A percentile compares a stretch with the other conserved stretches of the same genome.
These are phyloP conservation scores for Pteropus rufus DNA, from an alignment of 2,797 vertebrate genomes.

Conservation along the genomic window DNA sequence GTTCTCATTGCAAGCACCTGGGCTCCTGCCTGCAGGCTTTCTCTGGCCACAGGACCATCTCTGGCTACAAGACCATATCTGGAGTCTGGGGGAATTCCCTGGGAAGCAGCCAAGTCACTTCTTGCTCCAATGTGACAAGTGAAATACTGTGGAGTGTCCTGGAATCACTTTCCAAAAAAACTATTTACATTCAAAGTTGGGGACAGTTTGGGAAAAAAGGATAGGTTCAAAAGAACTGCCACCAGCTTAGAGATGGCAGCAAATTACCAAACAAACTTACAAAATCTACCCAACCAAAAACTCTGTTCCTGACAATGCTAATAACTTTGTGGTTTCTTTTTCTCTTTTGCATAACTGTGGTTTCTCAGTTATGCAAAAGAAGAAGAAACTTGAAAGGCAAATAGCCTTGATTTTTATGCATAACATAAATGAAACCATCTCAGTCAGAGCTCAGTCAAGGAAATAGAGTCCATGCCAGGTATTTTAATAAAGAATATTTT, in stretches of 20 bases:
- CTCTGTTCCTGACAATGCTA: not conserved
- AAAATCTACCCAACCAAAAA: not conserved
- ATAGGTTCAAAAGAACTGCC: not conserved
- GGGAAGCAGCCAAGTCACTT: not conserved
- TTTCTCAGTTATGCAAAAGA: not conserved
- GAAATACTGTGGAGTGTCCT: not conserved
- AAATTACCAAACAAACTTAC: not conserved
- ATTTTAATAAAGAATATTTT: not conserved
- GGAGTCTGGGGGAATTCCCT: not conserved
- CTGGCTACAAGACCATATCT: not conserved
- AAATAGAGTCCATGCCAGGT: not conserved
- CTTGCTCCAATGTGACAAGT: not conserved
- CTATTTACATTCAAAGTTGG: not conserved
- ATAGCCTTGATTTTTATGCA: not conserved
- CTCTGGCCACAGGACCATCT: not conserved
- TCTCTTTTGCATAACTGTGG: not conserved
- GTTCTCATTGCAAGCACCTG: not conserved
- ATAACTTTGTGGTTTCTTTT: not conserved
- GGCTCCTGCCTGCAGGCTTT: not conserved
- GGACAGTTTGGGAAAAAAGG: not conserved
- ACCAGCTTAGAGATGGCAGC: not conserved
- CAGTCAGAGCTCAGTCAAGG: not conserved
- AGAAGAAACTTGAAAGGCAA: not conserved
- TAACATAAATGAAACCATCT: not conserved
- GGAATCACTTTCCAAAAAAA: not conserved